These are phyloP conservation scores for Gasterosteus nipponicus DNA, from an alignment of 2,113 vertebrate genomes.

Conservation along the genomic window DNA sequence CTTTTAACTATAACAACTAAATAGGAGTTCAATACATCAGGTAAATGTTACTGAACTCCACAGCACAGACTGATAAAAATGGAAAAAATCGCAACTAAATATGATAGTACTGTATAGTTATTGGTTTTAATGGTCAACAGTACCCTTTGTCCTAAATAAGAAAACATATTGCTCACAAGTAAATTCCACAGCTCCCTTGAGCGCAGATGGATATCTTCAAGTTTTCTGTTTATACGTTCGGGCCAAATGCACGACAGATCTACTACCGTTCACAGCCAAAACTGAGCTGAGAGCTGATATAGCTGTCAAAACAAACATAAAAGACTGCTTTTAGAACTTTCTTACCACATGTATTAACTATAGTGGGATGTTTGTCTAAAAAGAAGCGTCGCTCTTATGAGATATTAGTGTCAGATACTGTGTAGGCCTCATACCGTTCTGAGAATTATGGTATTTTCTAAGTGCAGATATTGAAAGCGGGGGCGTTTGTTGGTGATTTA, in stretches of 20 bases:
- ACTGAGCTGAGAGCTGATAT: constrained; percentile 26
- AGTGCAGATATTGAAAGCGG: constrained; percentile 17
- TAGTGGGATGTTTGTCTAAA: constrained; percentile 1
- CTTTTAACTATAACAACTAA: neutral
- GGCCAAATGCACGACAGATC: constrained; percentile 34
- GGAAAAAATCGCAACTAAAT: too few species aligned
- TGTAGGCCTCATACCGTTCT: neutral
- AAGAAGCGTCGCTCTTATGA: constrained; percentile 9
- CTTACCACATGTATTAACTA: constrained; percentile 22
- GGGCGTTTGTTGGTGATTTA: constrained; percentile 9
- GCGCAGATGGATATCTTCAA: constrained; percentile 40
- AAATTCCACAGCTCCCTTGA: neutral
- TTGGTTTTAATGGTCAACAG: neutral
- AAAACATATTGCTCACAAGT: neutral
- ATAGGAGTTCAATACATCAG: neutral
- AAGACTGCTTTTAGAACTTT: constrained; percentile 24
- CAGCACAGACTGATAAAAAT: neutral
- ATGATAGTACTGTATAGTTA: neutral
- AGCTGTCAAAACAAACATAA: constrained; percentile 48
- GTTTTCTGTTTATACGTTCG: constrained; percentile 13
- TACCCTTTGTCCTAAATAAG: neutral
- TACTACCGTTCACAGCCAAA: constrained; percentile 42
- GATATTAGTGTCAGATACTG: neutral
- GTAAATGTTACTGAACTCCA: neutral
- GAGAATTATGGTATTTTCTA: neutral